Evolutionary conservation across 2,113 vertebrate species (phyloP), one percentile per base, ranked within the genome.

Genomic region (Pipra filicauda): DNA sequence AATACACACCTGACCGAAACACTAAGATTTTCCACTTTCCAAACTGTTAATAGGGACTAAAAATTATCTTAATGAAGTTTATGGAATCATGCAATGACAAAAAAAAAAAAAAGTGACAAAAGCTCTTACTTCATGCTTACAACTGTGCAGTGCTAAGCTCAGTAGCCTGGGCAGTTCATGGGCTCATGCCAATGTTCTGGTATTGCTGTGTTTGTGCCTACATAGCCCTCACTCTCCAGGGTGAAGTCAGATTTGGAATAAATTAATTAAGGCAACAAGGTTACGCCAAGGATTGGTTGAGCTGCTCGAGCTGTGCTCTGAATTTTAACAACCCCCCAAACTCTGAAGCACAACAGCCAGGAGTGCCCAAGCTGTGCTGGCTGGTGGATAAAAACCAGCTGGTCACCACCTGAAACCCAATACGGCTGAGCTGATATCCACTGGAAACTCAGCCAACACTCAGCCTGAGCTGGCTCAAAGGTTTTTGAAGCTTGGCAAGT

Each of bases 171-270:
- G 21, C 12, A 1, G 52, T 35, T 86, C 31, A 33, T 18, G 69
- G 1, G n/a, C 24, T 69, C 44, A 41, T 39, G 69, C 69, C 92
- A 95, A 89, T 44, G 14, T 77, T 49, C 77, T 57, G 54, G 30
- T 46, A 55, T 61, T 2, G 6, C 55, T 74, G 1, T 59, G 13
- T 51, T 64, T 73, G 26, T 70, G 43, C 41, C 13, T 54, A 39
- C 58, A 79, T 58, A 48, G 18, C 43, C 57, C 46, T 81, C 0
- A 1, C 44, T 89, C 82, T 81, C 76, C 1, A 1, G 91, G 85
- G 65, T 80, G 89, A 96, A 95, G 88, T 92, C 86, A 82, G 86
- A 61, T 79, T 78, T 57, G 27, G 74, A 88, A 94, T 76, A 67
- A 84, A 96, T 72, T 78, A 30, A 92, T 91, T 72, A 84, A 87